Percentiles rank a stretch among this genome's conserved stretches.
phyloP scores from a whole-genome alignment of 2,113 vertebrate genomes.

The Phalacrocorax aristotelis region DNA sequence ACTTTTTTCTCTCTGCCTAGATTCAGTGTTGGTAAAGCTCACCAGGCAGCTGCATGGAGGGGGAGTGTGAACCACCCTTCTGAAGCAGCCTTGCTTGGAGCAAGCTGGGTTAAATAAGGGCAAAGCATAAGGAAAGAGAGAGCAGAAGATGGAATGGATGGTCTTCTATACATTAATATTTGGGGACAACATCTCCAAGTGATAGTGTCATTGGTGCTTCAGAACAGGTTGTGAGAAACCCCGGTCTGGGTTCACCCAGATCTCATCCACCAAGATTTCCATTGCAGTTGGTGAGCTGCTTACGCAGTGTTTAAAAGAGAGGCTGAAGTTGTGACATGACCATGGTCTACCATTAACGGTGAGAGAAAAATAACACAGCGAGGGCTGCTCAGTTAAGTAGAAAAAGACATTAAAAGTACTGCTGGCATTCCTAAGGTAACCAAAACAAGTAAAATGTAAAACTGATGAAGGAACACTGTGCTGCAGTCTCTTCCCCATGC shows the following conservation, averaged over 20 bases:
- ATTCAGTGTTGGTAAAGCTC: not conserved
- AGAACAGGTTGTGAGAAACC: not conserved
- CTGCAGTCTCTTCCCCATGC: not conserved
- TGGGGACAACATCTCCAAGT: not conserved
- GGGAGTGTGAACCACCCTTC: not conserved
- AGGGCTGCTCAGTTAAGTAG: not conserved
- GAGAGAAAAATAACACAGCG: not conserved
- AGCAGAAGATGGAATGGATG: not conserved
- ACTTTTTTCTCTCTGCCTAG: not conserved
- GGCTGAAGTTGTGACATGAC: not conserved
- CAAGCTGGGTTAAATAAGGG: not conserved
- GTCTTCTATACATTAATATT: not conserved
- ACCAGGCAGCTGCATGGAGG: not conserved
- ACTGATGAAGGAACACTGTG: not conserved
- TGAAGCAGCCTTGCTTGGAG: not conserved
- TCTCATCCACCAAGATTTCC: not conserved
- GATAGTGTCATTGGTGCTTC: not conserved
- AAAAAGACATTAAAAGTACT: not conserved
- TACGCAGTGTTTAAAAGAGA: not conserved
- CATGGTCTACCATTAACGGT: not conserved
- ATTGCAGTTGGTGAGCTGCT: not conserved
- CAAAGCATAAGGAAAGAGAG: not conserved
- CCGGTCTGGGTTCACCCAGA: too few species aligned
- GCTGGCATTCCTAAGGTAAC: not conserved
- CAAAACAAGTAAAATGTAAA: not conserved